phyloP scores from a whole-genome alignment of 2,797 vertebrate species.

The Phoxinus dragarum region DNA sequence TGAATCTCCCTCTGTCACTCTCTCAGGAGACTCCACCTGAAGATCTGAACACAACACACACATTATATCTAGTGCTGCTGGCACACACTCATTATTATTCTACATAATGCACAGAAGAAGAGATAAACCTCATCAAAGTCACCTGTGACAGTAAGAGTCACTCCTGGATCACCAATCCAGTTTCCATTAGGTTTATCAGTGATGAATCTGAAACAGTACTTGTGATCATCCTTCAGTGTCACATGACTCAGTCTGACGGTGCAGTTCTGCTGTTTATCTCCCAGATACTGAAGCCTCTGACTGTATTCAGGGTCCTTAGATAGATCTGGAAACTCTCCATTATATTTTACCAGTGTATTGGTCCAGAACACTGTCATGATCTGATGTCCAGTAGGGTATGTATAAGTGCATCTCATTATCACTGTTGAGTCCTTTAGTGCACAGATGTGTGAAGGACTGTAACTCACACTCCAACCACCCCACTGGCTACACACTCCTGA shows the following conservation, averaged over 20 bases:
- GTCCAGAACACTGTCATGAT: not conserved
- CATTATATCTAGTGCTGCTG: not conserved
- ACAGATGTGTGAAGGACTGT: conserved; percentile 37
- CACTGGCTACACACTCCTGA: conserved; percentile 11
- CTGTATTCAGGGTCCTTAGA: not conserved
- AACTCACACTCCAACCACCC: not conserved
- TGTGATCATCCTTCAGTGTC: conserved; percentile 15
- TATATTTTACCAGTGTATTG: rapidly evolving
- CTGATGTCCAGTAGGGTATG: rapidly evolving
- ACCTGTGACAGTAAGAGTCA: not conserved
- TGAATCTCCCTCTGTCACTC: conserved; percentile 35
- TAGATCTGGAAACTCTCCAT: not conserved
- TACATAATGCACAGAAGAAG: not conserved
- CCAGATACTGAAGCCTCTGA: conserved; percentile 21
- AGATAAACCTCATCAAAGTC: not conserved
- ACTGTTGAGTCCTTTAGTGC: conserved; percentile 46
- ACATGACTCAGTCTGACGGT: conserved; percentile 43
- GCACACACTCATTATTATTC: not conserved
- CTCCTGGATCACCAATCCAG: rapidly evolving
- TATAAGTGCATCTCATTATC: conserved; percentile 36
- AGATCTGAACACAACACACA: conserved; percentile 39
- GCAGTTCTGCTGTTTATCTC: not conserved
- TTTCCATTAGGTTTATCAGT: rapidly evolving
- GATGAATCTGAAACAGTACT: conserved; percentile 6
- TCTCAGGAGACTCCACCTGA: conserved; percentile 36